A percentile compares a stretch with the other conserved stretches of the same genome.
These are phyloP conservation scores for Motacilla tschutschensis DNA, from an alignment of 2,113 vertebrate species.

Conservation along the genomic window DNA sequence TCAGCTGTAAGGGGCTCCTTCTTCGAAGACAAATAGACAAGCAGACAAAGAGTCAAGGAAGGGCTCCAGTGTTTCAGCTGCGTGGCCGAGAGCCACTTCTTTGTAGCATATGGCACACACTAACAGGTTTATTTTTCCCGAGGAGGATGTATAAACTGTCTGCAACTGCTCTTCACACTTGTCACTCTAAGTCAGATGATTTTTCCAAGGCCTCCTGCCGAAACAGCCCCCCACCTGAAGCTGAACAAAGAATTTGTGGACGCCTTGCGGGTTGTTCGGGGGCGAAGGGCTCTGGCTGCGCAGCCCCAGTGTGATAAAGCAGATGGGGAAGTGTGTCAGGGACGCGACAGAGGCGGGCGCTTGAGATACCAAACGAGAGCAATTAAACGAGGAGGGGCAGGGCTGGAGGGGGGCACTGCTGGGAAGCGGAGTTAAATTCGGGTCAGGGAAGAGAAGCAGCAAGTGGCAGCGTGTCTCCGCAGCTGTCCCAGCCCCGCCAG, in stretches of 20 bases:
- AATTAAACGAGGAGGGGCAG: not conserved
- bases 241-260: not conserved
- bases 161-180: conserved; percentile 61
- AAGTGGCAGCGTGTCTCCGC: not conserved
- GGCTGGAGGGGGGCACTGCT: not conserved
- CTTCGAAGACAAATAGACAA: conserved; percentile 33
- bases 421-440: not conserved
- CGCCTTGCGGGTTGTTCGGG: not conserved
- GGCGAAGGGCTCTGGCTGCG: not conserved
- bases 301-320: accelerated
- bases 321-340: not conserved
- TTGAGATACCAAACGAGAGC: not conserved
- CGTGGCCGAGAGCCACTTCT: conserved; percentile 20
- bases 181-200: conserved; percentile 40
- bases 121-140: conserved; percentile 57
- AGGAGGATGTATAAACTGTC: conserved; percentile 61
- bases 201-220: not conserved
- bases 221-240: not conserved
- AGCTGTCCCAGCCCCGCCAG: not conserved
- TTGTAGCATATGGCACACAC: conserved; percentile 34
- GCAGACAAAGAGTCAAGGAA: conserved; percentile 52
- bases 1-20: conserved; percentile 24
- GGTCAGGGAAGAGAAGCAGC: not conserved
- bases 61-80: conserved; percentile 40
- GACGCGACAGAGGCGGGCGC: not conserved